These are phyloP conservation scores for Phthorimaea operculella DNA, from an alignment of 1,140 invertebrate species.

Conservation along the genomic window DNA sequence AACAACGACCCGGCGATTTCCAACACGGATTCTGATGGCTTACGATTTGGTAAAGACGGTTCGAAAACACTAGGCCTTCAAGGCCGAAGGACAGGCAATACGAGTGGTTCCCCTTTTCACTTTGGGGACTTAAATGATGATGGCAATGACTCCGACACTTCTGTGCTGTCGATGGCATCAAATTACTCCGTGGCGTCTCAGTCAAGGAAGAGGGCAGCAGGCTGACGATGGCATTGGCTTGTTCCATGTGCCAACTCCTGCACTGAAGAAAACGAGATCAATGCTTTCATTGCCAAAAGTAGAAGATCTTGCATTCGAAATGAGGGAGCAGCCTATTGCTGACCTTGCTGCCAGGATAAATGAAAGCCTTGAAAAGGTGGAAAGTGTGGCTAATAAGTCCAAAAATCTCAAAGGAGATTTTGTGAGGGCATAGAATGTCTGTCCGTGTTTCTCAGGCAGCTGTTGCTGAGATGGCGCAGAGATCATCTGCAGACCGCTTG, in stretches of 20 bases:
- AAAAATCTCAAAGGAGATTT: slow-evolving; percentile 1
- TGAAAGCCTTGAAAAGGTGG: neutral
- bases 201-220: neutral
- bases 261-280: slow-evolving; percentile 1
- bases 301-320: neutral
- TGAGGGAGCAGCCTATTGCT: neutral
- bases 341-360: neutral
- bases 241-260: neutral
- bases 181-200: neutral
- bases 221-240: neutral
- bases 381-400: neutral
- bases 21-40: neutral
- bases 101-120: neutral
- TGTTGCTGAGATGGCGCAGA: neutral
- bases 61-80: too few relatives aligned
- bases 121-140: neutral
- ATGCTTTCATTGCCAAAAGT: neutral
- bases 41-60: too few relatives aligned
- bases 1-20: neutral
- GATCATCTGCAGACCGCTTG: too few relatives aligned
- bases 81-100: too few relatives aligned
- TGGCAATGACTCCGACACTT: neutral
- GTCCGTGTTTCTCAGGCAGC: neutral
- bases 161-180: neutral
- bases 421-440: neutral